Evolutionary conservation across 2,113 vertebrate genomes (phyloP).

Genomic region (Brachypteracias leptosomus): DNA sequence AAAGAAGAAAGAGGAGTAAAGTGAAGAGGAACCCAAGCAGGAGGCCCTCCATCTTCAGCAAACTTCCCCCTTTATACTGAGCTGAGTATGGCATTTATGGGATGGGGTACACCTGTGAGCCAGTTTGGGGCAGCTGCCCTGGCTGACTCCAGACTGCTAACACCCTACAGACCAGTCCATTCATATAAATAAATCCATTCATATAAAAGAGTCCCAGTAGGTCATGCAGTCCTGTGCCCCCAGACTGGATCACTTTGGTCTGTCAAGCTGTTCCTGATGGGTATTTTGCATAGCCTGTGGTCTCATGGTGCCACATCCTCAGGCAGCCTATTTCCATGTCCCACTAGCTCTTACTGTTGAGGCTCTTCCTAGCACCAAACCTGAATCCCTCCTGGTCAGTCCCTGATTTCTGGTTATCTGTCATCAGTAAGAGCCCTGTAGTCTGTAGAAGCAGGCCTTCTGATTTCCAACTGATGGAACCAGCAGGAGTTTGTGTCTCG

Average conservation of each 20-base stretch:
- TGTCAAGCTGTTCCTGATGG: not conserved
- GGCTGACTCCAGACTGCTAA: not conserved
- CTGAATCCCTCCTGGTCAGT: not conserved
- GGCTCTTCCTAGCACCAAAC: not conserved
- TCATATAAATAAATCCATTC: not conserved
- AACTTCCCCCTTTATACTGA: not conserved
- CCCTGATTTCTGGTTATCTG: not conserved
- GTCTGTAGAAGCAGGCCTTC: not conserved
- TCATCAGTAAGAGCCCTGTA: not conserved
- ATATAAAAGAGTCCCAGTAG: not conserved
- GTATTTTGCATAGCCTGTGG: not conserved
- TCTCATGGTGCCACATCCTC: not conserved
- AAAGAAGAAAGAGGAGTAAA: no score
- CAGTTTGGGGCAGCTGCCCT: not conserved
- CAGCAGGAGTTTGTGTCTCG: not conserved
- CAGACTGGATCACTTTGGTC: not conserved
- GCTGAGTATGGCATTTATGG: not conserved
- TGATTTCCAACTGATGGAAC: not conserved
- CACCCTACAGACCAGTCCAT: not conserved
- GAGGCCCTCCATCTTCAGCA: not conserved
- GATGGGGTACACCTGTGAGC: not conserved
- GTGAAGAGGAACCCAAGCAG: not conserved
- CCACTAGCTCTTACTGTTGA: not conserved
- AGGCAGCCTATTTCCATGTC: not conserved
- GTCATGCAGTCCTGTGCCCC: not conserved